phyloP scores from a whole-genome alignment of 2,797 vertebrate genomes.

The Calcarius lapponicus region DNA sequence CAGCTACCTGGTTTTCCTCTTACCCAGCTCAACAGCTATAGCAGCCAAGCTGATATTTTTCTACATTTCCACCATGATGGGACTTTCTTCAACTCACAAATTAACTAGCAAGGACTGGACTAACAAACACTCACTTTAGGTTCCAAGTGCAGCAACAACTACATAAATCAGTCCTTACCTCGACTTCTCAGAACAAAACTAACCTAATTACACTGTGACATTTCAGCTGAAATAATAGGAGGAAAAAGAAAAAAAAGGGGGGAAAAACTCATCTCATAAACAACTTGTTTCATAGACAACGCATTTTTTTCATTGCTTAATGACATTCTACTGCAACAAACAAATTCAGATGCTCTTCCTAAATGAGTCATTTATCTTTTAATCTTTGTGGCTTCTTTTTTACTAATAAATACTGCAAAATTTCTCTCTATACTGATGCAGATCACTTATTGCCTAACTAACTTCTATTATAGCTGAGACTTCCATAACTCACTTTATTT shows the following conservation, averaged over 20 bases:
- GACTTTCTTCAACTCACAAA: background rate
- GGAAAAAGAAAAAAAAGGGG: background rate
- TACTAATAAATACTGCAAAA: slow-evolving; percentile 3
- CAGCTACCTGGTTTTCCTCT: background rate
- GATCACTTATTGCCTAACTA: background rate
- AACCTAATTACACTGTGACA: background rate
- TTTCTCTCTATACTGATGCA: background rate
- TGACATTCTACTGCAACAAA: background rate
- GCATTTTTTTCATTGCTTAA: background rate
- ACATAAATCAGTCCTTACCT: background rate
- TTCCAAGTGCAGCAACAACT: background rate
- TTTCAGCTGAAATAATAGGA: background rate
- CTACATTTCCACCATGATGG: background rate
- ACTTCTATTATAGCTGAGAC: background rate
- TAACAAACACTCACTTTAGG: background rate
- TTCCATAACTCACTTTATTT: slow-evolving; percentile 23
- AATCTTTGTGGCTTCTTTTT: background rate
- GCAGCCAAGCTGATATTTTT: background rate
- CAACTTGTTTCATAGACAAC: background rate
- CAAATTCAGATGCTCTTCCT: background rate
- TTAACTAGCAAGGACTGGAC: background rate
- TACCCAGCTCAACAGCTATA: background rate
- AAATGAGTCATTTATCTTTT: background rate
- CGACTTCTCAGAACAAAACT: background rate
- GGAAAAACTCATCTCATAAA: background rate